phyloP scores from a whole-genome alignment of 2,113 vertebrate genomes.

The Paramisgurnus dabryanus region DNA sequence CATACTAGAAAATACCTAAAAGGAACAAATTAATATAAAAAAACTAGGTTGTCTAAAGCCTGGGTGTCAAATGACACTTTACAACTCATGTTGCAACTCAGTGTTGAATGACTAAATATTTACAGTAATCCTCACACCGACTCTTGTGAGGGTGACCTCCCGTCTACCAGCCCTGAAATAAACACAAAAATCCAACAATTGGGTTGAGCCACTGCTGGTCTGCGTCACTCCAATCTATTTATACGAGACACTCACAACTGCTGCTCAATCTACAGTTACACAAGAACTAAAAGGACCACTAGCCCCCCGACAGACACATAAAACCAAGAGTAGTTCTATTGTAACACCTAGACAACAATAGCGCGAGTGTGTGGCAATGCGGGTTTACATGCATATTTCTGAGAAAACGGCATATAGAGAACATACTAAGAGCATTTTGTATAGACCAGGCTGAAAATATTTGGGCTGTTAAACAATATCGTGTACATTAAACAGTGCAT shows the following conservation, averaged over 20 bases:
- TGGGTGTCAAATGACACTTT: not conserved
- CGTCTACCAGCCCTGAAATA: constrained; percentile 31
- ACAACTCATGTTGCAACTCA: not conserved
- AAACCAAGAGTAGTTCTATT: not conserved
- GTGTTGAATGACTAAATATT: constrained; percentile 2
- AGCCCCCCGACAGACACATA: not conserved
- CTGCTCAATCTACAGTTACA: constrained; percentile 41
- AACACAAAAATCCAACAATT: constrained; percentile 45
- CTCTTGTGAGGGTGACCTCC: not conserved
- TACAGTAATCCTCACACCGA: not conserved
- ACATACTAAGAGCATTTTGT: not conserved
- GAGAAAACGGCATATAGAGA: not conserved
- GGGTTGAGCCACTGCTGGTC: constrained; percentile 7
- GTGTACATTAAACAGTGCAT: not conserved
- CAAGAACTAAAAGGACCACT: constrained; percentile 3
- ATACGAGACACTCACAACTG: constrained; percentile 31
- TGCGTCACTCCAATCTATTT: constrained; percentile 40
- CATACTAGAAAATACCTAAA: not conserved
- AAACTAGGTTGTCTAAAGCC: not conserved
- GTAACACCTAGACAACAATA: constrained; percentile 19
- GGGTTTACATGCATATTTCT: not conserved
- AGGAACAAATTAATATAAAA: not conserved
- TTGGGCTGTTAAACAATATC: not conserved
- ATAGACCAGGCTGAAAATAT: not conserved
- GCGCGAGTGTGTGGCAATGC: not conserved